Evolutionary conservation across 2,113 vertebrate genomes (phyloP).

Genomic region (Riparia riparia): DNA sequence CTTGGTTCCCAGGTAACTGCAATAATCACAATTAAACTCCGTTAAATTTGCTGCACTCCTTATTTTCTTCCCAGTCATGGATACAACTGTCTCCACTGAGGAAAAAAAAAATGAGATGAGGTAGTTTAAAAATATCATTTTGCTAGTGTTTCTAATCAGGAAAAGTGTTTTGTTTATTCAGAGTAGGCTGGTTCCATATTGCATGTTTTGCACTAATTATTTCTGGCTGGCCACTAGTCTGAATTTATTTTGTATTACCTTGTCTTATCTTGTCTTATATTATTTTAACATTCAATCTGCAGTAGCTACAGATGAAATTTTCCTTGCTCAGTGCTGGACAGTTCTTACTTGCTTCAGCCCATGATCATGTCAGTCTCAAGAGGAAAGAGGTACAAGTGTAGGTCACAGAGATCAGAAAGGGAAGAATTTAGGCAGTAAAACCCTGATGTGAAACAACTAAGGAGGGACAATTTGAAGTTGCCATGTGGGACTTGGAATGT

Average conservation of each 20-base stretch:
- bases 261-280: not conserved
- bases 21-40: not conserved
- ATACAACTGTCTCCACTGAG: not conserved
- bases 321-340: not conserved
- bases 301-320: slow-evolving; percentile 6
- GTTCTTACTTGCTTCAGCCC: not conserved
- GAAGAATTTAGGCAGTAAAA: slow-evolving; percentile 43
- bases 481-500: not conserved
- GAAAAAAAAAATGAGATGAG: not conserved
- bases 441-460: slow-evolving; percentile 33
- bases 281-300: not conserved
- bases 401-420: slow-evolving; percentile 61
- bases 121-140: not conserved
- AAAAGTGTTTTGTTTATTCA: not conserved
- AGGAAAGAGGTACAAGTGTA: slow-evolving; percentile 54
- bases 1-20: not conserved
- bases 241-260: not conserved
- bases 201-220: not conserved
- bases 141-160: not conserved
- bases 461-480: slow-evolving; percentile 12
- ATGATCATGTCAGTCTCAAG: not conserved
- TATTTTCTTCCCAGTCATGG: not conserved
- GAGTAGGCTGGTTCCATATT: not conserved
- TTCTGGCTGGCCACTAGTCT: not conserved
- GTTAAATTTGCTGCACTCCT: not conserved